Conservation (phyloP, 2,888 invertebrate species). For the Anoplius nigerrimus region DNA sequence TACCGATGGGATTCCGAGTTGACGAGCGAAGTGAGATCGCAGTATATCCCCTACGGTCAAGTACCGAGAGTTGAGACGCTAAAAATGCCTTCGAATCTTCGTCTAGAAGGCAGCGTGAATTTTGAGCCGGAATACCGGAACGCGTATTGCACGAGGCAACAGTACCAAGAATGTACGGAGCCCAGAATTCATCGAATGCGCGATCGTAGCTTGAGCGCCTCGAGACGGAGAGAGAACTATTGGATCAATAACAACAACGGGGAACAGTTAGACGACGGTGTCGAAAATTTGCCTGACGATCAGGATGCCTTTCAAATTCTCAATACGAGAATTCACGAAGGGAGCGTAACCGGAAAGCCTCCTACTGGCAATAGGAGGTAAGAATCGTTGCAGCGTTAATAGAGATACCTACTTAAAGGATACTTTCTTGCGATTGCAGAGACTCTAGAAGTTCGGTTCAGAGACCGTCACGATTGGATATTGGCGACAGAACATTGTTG, state of each 20-base stretch:
- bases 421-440: slow-evolving; percentile 37
- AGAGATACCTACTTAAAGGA: neutral
- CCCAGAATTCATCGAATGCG: slow-evolving; percentile 53
- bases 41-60: slow-evolving; percentile 65
- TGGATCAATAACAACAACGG: slow-evolving; percentile 65
- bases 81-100: slow-evolving; percentile 69
- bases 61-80: slow-evolving; percentile 66
- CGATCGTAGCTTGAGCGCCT: slow-evolving; percentile 64
- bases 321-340: slow-evolving; percentile 65
- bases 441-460: slow-evolving; percentile 52
- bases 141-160: slow-evolving; percentile 66
- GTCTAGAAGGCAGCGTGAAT: slow-evolving; percentile 72
- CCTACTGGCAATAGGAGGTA: slow-evolving; percentile 66
- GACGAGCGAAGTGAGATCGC: slow-evolving; percentile 63
- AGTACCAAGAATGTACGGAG: slow-evolving; percentile 36
- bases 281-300: slow-evolving; percentile 58
- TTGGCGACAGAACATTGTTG: slow-evolving; percentile 42
- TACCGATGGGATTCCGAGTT: slow-evolving; percentile 44
- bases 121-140: slow-evolving; percentile 76
- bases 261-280: slow-evolving; percentile 63
- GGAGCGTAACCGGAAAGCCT: slow-evolving; percentile 66
- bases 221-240: slow-evolving; percentile 61
- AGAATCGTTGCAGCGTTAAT: neutral
- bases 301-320: slow-evolving; percentile 70
- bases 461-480: slow-evolving; percentile 54